Evolutionary conservation across 2,888 invertebrate species (phyloP), one percentile per base, ranked within the genome.

Genomic region (Dioctria linearis): DNA sequence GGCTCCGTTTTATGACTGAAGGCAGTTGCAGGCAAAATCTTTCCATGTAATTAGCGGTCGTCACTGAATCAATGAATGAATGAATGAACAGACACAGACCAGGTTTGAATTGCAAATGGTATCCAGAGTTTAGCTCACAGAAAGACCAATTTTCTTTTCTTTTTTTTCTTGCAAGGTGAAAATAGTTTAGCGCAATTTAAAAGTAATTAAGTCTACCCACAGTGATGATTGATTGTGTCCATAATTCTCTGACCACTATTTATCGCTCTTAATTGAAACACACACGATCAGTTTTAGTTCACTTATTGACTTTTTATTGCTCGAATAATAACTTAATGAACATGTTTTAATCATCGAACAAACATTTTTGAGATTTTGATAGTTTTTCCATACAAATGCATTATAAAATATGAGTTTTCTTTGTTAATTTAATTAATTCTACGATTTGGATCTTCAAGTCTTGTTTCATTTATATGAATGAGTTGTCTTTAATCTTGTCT

Each of bases 151-250:
- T 51, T 37, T 51, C 54, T 8, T 5, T 3, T 54, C 51, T 25
- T 71, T 25, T 51, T 40, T 49, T 40, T 71, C 71, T 71, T 40
- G 71, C 51, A 54, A 71, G 71, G 71, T 54, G 71, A 71, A 71
- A 71, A 71, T 71, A 40, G 71, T 71, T 46, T 71, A 51, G 51
- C 49, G 71, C 71, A 71, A 71, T 71, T 71, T 54, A 71, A 54
- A 54, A 37, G 54, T 39, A 71, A 71, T 71, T 71, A n/a, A 71
- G n/a, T 6, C 71, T 51, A 39, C 71, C 71, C 71, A 71, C 71
- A n/a, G 39, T 39, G 71, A 54, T 71, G 71, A 54, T 51, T 51
- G 25, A 9, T 37, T 51, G 13, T 46, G n/a, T 49, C 49, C 51
- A 51, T 8, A 46, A 46, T 46, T 46, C 46, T 46, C 46, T 8